Evolutionary conservation across 2,113 vertebrate genomes (phyloP).

Genomic region (Polypterus senegalus): DNA sequence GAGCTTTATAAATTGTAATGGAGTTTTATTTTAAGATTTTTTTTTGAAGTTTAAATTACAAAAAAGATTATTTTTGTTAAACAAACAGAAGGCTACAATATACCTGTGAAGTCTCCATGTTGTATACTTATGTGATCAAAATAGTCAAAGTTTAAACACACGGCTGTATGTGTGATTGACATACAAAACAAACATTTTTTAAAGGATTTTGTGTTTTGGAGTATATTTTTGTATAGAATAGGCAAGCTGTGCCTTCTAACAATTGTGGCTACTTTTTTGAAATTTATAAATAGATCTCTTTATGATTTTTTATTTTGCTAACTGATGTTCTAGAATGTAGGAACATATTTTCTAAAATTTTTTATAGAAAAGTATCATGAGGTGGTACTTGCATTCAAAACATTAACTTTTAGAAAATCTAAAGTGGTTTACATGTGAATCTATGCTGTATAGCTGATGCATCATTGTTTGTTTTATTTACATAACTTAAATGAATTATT

Average conservation of each 20-base stretch:
- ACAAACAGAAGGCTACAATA: conserved; percentile 2
- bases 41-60: not conserved
- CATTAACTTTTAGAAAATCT: conserved; percentile 55
- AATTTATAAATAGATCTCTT: conserved; percentile 7
- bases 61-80: conserved; percentile 3
- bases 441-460: conserved; percentile 39
- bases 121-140: not conserved
- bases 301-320: conserved; percentile 38
- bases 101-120: not conserved
- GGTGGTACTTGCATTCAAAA: conserved; percentile 38
- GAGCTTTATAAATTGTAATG: conserved; percentile 7
- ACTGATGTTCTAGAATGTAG: conserved; percentile 48
- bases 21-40: not conserved
- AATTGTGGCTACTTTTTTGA: conserved; percentile 9
- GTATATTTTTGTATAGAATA: conserved; percentile 3
- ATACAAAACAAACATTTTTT: not conserved
- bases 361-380: conserved; percentile 49
- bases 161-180: not conserved
- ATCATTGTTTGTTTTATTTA: conserved; percentile 22
- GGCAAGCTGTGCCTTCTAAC: conserved; percentile 14
- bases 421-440: conserved; percentile 37
- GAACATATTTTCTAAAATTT: conserved; percentile 42
- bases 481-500: conserved; percentile 34
- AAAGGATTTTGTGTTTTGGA: not conserved
- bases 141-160: not conserved